Evolutionary conservation across 2,888 invertebrate species (phyloP), one percentile per base, ranked within the genome.

Genomic region (Nipponacmea schrenckii): DNA sequence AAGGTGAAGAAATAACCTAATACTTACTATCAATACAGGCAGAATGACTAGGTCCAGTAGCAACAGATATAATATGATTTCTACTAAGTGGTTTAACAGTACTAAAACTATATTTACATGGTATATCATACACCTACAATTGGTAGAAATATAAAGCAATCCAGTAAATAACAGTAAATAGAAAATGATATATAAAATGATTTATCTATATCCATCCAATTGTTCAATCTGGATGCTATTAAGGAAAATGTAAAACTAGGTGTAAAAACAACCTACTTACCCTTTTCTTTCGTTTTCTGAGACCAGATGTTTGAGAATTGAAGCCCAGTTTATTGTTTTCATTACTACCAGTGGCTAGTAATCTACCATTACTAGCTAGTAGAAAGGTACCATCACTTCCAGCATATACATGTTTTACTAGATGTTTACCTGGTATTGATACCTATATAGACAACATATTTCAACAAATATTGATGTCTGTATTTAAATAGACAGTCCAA

Each of bases 251-350:
- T 10, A 10, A 39, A 5, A 39, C 39, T 39, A 39, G 39, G 1
- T 39, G 10, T 65, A 62, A 68, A 2, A 5, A 24, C 0, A 62
- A 26, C 31, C 27, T 17, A 15, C 71, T 44, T 56, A 85, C 84
- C 80, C 80, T 80, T 48, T 80, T 76, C 75, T 84, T 83, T 45
- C 80, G 74, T 71, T 85, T 85, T 62, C 83, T 77, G 15, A 88
- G 79, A 5, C 88, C 88, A 12, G 84, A 82, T 3, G 85, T 85
- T 64, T 83, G 79, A 27, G 83, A 84, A 77, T 88, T 88, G 70
- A 88, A 83, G 24, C 89, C 88, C 1, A 89, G 83, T 77, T 87
- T 89, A 77, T 89, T 89, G 71, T 83, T 74, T 75, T 89, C 86
- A 72, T 89, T 89, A 70, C 87, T 88, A 10, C 89, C 89, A 78